Evolutionary conservation across 2,888 invertebrate genomes (phyloP).

Genomic region (Agelastica alni): DNA sequence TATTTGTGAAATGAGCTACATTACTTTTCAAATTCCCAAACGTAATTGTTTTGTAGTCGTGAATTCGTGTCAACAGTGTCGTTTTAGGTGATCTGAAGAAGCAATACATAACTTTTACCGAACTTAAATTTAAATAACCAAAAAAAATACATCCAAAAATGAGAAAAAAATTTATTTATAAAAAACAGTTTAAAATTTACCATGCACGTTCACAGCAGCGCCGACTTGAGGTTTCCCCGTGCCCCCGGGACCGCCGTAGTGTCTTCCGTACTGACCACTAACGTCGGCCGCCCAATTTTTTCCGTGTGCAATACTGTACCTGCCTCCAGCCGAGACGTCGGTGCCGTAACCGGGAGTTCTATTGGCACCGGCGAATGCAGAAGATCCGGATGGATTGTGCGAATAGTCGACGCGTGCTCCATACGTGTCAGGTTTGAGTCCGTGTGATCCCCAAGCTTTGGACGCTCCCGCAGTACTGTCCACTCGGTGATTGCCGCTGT

Average conservation of each 20-base stretch:
- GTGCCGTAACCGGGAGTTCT: slow-evolving; percentile 39
- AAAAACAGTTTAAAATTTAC: slow-evolving; percentile 14
- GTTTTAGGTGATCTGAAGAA: too few species aligned
- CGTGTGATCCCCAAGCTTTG: slow-evolving; percentile 37
- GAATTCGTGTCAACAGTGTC: too few species aligned
- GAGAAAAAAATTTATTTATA: background rate
- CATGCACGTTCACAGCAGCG: slow-evolving; percentile 24
- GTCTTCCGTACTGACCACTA: slow-evolving; percentile 40
- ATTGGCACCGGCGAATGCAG: slow-evolving; percentile 36
- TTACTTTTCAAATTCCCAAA: too few species aligned
- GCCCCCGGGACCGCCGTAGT: slow-evolving; percentile 42
- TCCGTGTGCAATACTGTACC: slow-evolving; percentile 36
- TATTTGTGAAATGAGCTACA: too few species aligned
- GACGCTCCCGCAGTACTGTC: slow-evolving; percentile 38
- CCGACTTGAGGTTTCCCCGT: slow-evolving; percentile 35
- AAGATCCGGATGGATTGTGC: slow-evolving; percentile 41
- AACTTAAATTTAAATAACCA: background rate
- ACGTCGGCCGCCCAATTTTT: slow-evolving; percentile 41
- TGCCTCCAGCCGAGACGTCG: slow-evolving; percentile 37
- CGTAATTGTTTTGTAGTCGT: too few species aligned
- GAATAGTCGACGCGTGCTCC: slow-evolving; percentile 41
- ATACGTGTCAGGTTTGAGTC: slow-evolving; percentile 37
- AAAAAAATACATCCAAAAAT: background rate
- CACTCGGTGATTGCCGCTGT: slow-evolving; percentile 37
- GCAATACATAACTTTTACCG: too few species aligned